Percentiles rank a stretch among this genome's conserved stretches.
Conservation (phyloP, 2,113 vertebrate species). For the Sterna hirundo region DNA sequence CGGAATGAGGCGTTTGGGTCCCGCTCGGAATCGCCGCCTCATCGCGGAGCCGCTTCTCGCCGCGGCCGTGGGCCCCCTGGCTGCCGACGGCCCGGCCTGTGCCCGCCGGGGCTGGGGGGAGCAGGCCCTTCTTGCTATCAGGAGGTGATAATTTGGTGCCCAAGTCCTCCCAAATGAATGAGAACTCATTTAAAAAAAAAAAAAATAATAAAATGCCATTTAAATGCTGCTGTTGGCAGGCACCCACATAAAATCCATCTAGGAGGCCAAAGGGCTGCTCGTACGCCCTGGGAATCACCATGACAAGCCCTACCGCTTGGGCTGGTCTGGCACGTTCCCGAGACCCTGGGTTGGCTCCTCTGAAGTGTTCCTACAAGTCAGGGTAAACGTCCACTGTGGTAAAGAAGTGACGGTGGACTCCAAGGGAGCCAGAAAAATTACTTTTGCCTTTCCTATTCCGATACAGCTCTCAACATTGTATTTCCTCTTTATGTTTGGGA, state of each 20-base stretch:
- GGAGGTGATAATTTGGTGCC: fast-evolving
- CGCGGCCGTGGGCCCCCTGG: not conserved
- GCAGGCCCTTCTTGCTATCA: too few species aligned
- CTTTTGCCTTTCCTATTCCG: not conserved
- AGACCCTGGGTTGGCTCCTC: not conserved
- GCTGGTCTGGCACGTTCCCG: fast-evolving
- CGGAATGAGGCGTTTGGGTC: too few species aligned
- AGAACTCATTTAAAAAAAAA: not conserved
- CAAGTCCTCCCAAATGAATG: not conserved
- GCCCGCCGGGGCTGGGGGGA: too few species aligned
- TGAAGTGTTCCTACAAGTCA: fast-evolving
- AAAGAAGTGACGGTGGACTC: not conserved
- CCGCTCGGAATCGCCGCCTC: not conserved
- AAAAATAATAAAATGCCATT: fast-evolving
- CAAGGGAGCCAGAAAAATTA: not conserved
- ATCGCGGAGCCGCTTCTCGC: not conserved
- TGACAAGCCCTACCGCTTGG: not conserved
- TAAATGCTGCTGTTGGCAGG: not conserved
- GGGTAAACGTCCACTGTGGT: fast-evolving
- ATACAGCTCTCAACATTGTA: not conserved
- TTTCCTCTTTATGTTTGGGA: not conserved
- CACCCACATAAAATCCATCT: fast-evolving
- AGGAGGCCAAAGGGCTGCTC: not conserved
- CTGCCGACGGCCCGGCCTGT: not conserved
- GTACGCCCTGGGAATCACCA: fast-evolving